These are phyloP conservation scores for Heterohyrax brucei DNA, from an alignment of 2,797 vertebrate species.

Conservation along the genomic window DNA sequence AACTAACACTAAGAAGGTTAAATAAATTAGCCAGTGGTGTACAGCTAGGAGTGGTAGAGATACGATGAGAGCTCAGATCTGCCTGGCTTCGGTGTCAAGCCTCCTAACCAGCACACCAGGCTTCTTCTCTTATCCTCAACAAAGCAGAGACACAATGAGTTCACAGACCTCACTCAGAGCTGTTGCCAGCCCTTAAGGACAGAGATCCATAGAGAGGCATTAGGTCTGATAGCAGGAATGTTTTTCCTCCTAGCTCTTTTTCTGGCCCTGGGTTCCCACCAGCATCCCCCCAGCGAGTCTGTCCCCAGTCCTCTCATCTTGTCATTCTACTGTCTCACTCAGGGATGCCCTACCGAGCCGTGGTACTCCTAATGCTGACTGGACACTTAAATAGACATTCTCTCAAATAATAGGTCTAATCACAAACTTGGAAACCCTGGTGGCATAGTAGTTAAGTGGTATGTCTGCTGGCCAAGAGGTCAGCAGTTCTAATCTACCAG, in stretches of 20 bases:
- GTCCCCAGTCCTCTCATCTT: background rate
- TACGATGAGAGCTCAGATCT: background rate
- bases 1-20: conserved; percentile 7
- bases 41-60: background rate
- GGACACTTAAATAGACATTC: background rate
- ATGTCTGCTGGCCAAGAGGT: too few species aligned
- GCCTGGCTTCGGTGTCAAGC: background rate
- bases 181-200: background rate
- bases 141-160: background rate
- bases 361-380: background rate
- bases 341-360: background rate
- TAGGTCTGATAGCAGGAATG: background rate
- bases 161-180: background rate
- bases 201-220: background rate
- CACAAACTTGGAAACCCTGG: background rate
- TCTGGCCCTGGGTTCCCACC: background rate
- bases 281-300: background rate
- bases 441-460: too few species aligned
- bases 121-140: background rate
- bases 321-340: background rate
- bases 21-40: background rate
- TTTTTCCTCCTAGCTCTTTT: background rate
- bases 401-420: background rate
- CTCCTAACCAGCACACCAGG: background rate
- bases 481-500: too few species aligned